Base-by-base conservation (phyloP, 2,888 invertebrate species). In the Pandemis heparana region DNA sequence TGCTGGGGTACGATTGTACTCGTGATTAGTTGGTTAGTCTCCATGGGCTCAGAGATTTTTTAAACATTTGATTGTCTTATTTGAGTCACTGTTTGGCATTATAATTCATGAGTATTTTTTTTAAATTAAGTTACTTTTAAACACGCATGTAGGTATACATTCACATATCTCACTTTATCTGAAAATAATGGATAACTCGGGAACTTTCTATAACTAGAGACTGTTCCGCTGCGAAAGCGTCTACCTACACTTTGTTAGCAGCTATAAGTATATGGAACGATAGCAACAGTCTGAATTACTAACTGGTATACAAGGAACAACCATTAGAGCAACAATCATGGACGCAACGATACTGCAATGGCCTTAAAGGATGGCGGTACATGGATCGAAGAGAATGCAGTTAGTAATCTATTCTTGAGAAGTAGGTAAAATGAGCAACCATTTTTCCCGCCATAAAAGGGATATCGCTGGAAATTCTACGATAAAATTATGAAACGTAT, bases 11-110 rank as follows among this genome's bases (percentile, higher is more conserved):
- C 18, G 43, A 51, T 16, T 64, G 59, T 39, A 64, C 63, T 59
- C 18, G 12, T 74, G 61, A 74, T 74, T 65, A 74, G 38, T 64
- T 65, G 9, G 18, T 65, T 74, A 48, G 56, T 62, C n/a, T 63
- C 23, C 46, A 46, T 39, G 18, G 46, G 43, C 14, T 68, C 39
- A 12, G 56, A 46, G 38, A 23, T 56, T 23, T 56, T 23, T 56
- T 9, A 10, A 23, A 56, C 12, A 56, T 56, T 23, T 56, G 23
- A 23, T 56, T 56, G 23, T 12, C 56, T 56, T 5, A 23, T 56
- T 56, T 23, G 16, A 53, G 51, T 16, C 16, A 18, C 16, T 16
- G 51, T 53, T 16, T 53, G 1, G 51, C 9, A 18, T 53, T 1
- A 16, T 53, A 9, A 18, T 2, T 48, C 6, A 7, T 48, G 48